Conservation (phyloP, 2,113 vertebrate genomes). For the Ceyx melanurus region DNA sequence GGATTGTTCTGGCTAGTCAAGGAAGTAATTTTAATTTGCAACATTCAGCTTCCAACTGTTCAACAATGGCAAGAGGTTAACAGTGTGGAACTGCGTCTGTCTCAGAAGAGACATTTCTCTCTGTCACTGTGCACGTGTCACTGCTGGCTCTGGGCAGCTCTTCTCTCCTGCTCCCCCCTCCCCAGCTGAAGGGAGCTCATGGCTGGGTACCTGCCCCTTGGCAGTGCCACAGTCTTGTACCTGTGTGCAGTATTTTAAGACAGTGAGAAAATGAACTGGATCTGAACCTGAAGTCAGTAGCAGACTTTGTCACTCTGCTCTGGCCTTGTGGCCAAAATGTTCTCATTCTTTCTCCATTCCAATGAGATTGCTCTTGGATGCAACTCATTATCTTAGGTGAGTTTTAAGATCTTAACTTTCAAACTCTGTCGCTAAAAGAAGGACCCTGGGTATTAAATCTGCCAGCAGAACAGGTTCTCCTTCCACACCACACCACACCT, state of each 20-base stretch:
- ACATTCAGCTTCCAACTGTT: constrained; percentile 34
- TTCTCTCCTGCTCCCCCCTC: background rate
- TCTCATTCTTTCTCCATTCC: background rate
- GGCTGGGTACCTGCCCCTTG: background rate
- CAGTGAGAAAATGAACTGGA: background rate
- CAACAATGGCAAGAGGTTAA: constrained; percentile 41
- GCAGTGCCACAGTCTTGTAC: background rate
- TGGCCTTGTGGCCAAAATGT: background rate
- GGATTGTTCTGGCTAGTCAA: constrained; percentile 27
- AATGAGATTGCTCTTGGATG: background rate
- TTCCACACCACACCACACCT: background rate
- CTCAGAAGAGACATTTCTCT: background rate
- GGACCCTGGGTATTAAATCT: background rate
- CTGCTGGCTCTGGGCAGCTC: background rate
- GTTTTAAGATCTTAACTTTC: background rate
- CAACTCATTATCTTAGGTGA: background rate
- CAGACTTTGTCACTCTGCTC: background rate
- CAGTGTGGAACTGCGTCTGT: background rate
- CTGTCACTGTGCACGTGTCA: background rate
- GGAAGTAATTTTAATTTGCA: constrained; percentile 59
- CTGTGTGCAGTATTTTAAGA: background rate
- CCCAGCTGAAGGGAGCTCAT: background rate
- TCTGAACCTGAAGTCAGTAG: background rate
- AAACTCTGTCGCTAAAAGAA: background rate
- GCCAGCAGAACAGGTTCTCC: background rate